These are phyloP conservation scores for Macrosiphum euphorbiae DNA, from an alignment of 2,888 invertebrate species.

Conservation along the genomic window DNA sequence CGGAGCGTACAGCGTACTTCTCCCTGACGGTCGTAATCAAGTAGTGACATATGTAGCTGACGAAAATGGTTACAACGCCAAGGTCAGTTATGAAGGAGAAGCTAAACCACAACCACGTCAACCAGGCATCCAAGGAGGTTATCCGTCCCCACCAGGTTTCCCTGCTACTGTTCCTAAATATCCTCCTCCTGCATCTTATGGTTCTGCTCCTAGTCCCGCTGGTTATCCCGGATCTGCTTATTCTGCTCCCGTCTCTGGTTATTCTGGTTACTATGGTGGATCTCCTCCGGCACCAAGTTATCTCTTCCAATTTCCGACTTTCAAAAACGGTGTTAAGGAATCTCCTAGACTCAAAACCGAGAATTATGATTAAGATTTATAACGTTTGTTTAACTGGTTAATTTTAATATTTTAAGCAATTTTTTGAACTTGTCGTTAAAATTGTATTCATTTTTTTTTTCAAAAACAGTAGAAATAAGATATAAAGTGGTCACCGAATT, in stretches of 20 bases:
- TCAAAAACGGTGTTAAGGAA: neutral
- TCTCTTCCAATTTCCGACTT: neutral
- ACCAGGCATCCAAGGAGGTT: slow-evolving; percentile 62
- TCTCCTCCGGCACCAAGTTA: neutral
- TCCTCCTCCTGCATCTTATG: neutral
- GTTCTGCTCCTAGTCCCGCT: neutral
- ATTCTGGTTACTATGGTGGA: too few relatives aligned
- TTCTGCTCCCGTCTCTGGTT: too few relatives aligned
- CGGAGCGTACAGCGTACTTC: slow-evolving; percentile 67
- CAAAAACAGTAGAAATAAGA: neutral
- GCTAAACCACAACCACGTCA: slow-evolving; percentile 65
- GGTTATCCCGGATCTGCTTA: neutral
- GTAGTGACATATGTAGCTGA: slow-evolving; percentile 68
- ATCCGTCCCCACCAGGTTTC: neutral
- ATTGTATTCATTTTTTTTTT: slow-evolving; percentile 8
- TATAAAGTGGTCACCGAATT: neutral
- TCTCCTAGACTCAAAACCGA: slow-evolving; percentile 51
- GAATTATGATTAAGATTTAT: slow-evolving; percentile 24
- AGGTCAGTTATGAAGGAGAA: slow-evolving; percentile 68
- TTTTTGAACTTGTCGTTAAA: neutral
- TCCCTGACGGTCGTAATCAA: slow-evolving; percentile 68
- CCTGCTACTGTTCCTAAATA: neutral
- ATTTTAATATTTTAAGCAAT: neutral
- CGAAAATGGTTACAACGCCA: slow-evolving; percentile 67
- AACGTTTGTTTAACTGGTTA: neutral